phyloP scores from a whole-genome alignment of 2,888 invertebrate genomes.

The Melinaea marsaeus region DNA sequence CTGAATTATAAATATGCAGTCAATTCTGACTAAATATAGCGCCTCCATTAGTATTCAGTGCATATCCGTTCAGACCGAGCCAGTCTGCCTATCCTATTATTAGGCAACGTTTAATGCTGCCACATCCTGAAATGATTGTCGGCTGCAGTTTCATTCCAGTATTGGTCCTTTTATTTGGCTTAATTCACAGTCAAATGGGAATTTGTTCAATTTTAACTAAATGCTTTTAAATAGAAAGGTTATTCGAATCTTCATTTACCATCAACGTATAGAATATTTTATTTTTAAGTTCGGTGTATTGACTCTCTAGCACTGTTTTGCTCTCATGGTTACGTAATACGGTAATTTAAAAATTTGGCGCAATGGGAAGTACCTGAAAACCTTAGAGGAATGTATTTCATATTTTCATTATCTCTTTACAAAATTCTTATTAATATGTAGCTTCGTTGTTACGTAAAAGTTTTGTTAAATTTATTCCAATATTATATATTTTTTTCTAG shows the following conservation, averaged over 20 bases:
- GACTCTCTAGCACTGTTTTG: too few relatives aligned
- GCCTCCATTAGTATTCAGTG: constrained; percentile 60
- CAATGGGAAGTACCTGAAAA: too few relatives aligned
- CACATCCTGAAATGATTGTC: constrained; percentile 31
- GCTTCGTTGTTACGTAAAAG: too few relatives aligned
- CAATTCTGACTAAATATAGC: constrained; percentile 3
- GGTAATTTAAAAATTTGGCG: too few relatives aligned
- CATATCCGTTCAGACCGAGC: constrained; percentile 48
- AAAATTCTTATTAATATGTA: too few relatives aligned
- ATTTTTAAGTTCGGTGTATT: too few relatives aligned
- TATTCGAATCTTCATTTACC: neutral
- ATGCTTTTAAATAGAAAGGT: constrained; percentile 1
- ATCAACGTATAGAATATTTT: too few relatives aligned
- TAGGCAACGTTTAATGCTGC: constrained; percentile 29
- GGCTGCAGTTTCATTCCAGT: constrained; percentile 29
- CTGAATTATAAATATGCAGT: neutral
- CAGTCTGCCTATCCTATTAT: constrained; percentile 34
- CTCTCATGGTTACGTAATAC: too few relatives aligned
- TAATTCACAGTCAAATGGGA: constrained; percentile 10
- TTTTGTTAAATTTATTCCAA: too few relatives aligned
- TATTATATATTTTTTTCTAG: too few relatives aligned
- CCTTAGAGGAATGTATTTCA: too few relatives aligned
- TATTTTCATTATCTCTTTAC: too few relatives aligned
- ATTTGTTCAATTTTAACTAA: constrained; percentile 4
- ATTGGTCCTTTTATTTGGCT: constrained; percentile 17